phyloP scores from a whole-genome alignment of 2,888 invertebrate species.

The Linnaemya vulpina region DNA sequence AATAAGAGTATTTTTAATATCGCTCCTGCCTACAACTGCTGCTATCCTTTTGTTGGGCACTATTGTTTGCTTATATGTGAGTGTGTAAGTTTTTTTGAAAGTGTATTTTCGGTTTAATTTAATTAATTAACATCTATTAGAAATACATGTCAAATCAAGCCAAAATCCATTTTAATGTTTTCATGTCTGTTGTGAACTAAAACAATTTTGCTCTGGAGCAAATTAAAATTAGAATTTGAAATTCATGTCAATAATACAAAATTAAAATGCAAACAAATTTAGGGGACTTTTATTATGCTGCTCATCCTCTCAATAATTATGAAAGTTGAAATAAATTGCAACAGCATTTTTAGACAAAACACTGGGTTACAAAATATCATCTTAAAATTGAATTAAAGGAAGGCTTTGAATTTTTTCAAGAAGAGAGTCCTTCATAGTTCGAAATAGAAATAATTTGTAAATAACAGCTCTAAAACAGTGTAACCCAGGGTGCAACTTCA shows the following conservation, averaged over 20 bases:
- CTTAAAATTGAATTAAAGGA: too few relatives aligned
- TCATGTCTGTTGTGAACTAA: conserved; percentile 7
- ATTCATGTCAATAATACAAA: conserved; percentile 50
- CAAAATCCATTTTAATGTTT: conserved; percentile 35
- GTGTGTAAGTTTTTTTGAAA: conserved; percentile 22
- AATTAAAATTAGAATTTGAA: conserved; percentile 48
- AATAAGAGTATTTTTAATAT: neutral
- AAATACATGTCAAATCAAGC: conserved; percentile 45
- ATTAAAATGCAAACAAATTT: conserved; percentile 24
- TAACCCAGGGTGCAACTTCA: too few relatives aligned
- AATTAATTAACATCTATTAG: conserved; percentile 63
- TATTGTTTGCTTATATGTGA: conserved; percentile 28
- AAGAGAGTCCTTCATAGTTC: too few relatives aligned
- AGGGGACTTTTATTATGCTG: neutral
- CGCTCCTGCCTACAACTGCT: neutral
- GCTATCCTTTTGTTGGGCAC: neutral
- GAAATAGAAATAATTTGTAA: too few relatives aligned
- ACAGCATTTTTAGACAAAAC: neutral
- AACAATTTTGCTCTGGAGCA: conserved; percentile 9
- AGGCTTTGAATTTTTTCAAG: too few relatives aligned
- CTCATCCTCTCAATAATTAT: conserved; percentile 7
- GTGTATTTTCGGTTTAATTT: conserved; percentile 52
- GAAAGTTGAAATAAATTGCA: conserved; percentile 9
- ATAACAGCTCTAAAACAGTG: too few relatives aligned
- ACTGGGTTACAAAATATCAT: too few relatives aligned